Evolutionary conservation across 1,140 invertebrate genomes (phyloP).

Genomic region (Plectus sambesii): DNA sequence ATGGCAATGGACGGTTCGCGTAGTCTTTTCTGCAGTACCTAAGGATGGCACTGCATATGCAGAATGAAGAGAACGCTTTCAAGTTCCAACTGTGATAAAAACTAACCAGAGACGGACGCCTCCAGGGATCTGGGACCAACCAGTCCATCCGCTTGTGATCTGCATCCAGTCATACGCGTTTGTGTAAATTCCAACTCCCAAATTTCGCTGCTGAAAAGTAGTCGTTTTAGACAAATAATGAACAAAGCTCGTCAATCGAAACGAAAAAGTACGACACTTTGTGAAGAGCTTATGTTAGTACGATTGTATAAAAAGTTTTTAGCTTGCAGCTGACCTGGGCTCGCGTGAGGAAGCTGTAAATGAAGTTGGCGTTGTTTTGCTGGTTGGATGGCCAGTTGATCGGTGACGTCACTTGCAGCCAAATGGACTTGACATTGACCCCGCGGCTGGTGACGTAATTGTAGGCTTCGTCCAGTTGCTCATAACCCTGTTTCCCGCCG

Average conservation of each 20-base stretch:
- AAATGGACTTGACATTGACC: conserved; percentile 14
- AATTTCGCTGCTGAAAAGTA: conserved; percentile 21
- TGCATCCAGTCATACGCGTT: conserved; percentile 31
- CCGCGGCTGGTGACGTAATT: conserved; percentile 9
- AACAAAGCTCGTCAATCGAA: neutral
- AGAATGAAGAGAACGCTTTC: too few species aligned
- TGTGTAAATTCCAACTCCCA: conserved; percentile 29
- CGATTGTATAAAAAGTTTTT: neutral
- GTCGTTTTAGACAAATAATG: conserved; percentile 7
- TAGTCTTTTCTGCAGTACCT: too few species aligned
- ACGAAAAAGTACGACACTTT: neutral
- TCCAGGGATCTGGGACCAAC: too few species aligned
- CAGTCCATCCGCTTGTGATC: conserved; percentile 21
- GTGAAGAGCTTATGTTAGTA: conserved; percentile 2
- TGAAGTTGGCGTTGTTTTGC: conserved; percentile 17
- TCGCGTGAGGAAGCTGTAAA: conserved; percentile 9
- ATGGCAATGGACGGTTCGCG: too few species aligned
- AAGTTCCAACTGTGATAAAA: too few species aligned
- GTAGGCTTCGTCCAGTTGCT: conserved; percentile 19
- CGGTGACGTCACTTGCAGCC: conserved; percentile 19
- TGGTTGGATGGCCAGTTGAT: conserved; percentile 16
- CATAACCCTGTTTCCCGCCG: conserved; percentile 17
- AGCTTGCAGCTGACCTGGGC: conserved; percentile 5
- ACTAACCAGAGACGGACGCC: too few species aligned
- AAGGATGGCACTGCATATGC: too few species aligned